phyloP scores from a whole-genome alignment of 2,797 vertebrate species.

The Cyclopterus lumpus region DNA sequence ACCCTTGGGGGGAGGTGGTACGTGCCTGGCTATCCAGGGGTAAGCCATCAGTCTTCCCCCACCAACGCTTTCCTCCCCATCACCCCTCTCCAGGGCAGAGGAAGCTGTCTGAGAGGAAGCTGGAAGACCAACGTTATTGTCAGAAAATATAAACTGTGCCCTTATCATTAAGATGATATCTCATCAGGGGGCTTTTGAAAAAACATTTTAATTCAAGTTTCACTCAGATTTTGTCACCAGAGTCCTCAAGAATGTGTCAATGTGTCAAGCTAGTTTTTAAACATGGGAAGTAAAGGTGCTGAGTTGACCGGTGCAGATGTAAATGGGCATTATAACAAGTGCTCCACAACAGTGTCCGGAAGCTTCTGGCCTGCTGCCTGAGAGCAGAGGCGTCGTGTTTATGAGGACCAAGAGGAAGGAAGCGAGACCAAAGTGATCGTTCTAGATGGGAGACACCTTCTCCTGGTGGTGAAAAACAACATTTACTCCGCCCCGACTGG shows the following conservation, averaged over 20 bases:
- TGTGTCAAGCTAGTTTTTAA: background rate
- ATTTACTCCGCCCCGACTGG: slow-evolving; percentile 50
- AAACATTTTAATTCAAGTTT: background rate
- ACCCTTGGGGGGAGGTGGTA: slow-evolving; percentile 68
- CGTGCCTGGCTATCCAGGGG: slow-evolving; percentile 72
- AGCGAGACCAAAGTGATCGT: slow-evolving; percentile 67
- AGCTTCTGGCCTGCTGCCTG: slow-evolving; percentile 75
- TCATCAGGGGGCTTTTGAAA: background rate
- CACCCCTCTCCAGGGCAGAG: slow-evolving; percentile 75
- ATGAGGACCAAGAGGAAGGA: slow-evolving; percentile 79
- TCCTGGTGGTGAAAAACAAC: slow-evolving; percentile 83
- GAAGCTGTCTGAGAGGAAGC: slow-evolving; percentile 75
- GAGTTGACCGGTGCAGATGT: slow-evolving; percentile 38
- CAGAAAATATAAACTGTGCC: slow-evolving; percentile 59
- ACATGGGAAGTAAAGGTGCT: background rate
- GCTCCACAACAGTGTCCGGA: slow-evolving; percentile 61
- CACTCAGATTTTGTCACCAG: background rate
- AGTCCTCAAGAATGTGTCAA: background rate
- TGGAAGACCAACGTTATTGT: slow-evolving; percentile 58
- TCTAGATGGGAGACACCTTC: slow-evolving; percentile 80
- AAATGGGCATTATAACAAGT: slow-evolving; percentile 40
- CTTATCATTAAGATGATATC: slow-evolving; percentile 21
- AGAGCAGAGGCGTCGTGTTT: slow-evolving; percentile 70
- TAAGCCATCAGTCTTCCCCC: slow-evolving; percentile 64
- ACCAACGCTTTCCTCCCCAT: slow-evolving; percentile 71